Base-by-base conservation (phyloP, 2,888 invertebrate species). In the Tachina fera region DNA sequence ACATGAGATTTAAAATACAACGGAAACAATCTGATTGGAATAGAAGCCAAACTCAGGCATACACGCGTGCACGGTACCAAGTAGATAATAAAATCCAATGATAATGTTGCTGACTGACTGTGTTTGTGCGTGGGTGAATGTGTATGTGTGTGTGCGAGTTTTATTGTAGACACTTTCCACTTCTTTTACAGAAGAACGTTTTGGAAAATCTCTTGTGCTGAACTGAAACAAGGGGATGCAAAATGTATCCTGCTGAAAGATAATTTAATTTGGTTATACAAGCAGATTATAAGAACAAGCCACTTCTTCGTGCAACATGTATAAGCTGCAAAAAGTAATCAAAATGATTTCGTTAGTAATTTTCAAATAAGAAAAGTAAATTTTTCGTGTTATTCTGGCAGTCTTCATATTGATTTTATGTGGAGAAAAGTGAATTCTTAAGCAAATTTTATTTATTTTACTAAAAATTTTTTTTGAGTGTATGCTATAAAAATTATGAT, bases 251-350 rank as follows among this genome's bases (percentile, higher is more conserved):
- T 90, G 90, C 90, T 89, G 91, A 88, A 90, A 91, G 92, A 92
- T 92, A 92, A 92, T 92, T 92, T 92, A 92, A 92, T 92, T 92
- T 92, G 90, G 90, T 89, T 92, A 90, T 90, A 91, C 90, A 88
- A 74, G 71, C 75, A 67, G 65, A 70, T 70, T 76, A 56, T 67
- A 70, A 56, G 49, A 67, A 80, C 53, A 72, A 63, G 49, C 14
- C 75, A 60, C 51, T 60, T 61, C 22, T 60, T 61, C 22, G 45
- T 74, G 22, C 61, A 56, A 31, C 31, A 31, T 31, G 47, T 63
- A n/a, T n/a, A 77, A 86, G 84, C 43, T n/a, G 31, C 19, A 19
- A 14, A 19, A 51, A 2, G 5, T 8, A 4, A 47, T 9, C 53
- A 56, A 19, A 41, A 31, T 6, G n/a, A 70, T 43, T 53, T 43